Evolutionary conservation across 2,888 invertebrate species (phyloP), one percentile per base, ranked within the genome.

Genomic region (Eupeodes luniger): DNA sequence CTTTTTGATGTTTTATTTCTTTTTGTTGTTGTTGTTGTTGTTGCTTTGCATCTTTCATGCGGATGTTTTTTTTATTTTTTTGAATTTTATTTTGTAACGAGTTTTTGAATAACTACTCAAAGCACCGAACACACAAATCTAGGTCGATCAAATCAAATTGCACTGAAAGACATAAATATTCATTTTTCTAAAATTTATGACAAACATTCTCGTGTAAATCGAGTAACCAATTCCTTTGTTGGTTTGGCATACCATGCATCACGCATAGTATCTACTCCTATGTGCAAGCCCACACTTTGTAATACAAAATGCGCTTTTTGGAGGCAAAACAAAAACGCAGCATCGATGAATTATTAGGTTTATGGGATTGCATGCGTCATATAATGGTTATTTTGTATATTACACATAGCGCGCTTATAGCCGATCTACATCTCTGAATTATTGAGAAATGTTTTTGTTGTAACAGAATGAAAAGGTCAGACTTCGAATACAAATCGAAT

Each of bases 91-190:
- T 62, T 16, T 9, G 59, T 47, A 59, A 44, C 57, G 27, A 59
- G 57, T 72, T 72, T 27, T 72, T 59, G 47, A 59, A 72, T 59
- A 59, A n/a, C 57, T 44, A 47, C 72, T 59, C 59, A 47, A n/a
- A 72, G 72, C 59, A 34, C 14, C 59, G 34, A 14, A 59, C 44
- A 55, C 47, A 59, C 9, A 62, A 76, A 85, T 83, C 85, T 88
- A 77, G 88, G 88, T 85, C 88, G 75, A 78, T 70, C 75, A 40
- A 85, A 84, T 70, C 85, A 85, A 84, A 85, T 74, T 80, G 67
- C 78, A 59, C 14, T 61, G 53, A 81, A 27, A 81, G 74, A 75
- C 72, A 85, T 88, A 88, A 85, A 88, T 85, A 85, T 85, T 81
- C 81, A 85, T 81, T 75, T 85, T 78, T 70, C 70, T 51, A 64